Evolutionary conservation across 2,113 vertebrate species (phyloP).

Genomic region (Barbus barbus): DNA sequence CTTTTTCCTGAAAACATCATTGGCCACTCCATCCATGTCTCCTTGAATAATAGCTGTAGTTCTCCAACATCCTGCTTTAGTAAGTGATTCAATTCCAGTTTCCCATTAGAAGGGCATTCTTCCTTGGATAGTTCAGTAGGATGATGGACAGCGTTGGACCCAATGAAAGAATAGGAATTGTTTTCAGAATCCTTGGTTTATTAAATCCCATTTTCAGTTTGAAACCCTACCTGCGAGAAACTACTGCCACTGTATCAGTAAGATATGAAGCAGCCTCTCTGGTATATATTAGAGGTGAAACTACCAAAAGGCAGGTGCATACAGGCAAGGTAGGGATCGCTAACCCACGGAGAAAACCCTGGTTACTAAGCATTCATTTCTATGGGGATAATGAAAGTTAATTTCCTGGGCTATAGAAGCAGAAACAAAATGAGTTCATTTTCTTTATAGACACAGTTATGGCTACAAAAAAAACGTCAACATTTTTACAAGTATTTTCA

Average conservation of each 20-base stretch:
- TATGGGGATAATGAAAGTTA: neutral
- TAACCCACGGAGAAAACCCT: neutral
- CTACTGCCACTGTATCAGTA: neutral
- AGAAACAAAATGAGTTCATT: neutral
- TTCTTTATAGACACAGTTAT: neutral
- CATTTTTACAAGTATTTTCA: neutral
- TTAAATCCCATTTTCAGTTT: constrained; percentile 16
- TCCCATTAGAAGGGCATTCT: constrained; percentile 11
- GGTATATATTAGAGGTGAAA: neutral
- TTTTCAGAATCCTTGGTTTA: neutral
- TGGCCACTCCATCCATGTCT: constrained; percentile 59
- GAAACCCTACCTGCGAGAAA: neutral
- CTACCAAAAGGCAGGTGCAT: neutral
- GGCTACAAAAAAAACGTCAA: too few relatives aligned
- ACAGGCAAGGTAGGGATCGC: neutral
- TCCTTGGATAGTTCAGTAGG: constrained; percentile 30
- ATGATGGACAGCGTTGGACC: constrained; percentile 15
- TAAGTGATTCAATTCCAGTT: constrained; percentile 27
- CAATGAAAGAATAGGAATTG: neutral
- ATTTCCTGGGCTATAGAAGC: neutral
- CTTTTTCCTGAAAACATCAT: constrained; percentile 54
- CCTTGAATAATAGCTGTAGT: constrained; percentile 72
- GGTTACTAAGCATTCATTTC: neutral
- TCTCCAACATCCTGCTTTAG: constrained; percentile 55
- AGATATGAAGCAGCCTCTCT: neutral